These are phyloP conservation scores for Saguinus imperator DNA, from an alignment of 2,113 vertebrate genomes.

Conservation along the genomic window DNA sequence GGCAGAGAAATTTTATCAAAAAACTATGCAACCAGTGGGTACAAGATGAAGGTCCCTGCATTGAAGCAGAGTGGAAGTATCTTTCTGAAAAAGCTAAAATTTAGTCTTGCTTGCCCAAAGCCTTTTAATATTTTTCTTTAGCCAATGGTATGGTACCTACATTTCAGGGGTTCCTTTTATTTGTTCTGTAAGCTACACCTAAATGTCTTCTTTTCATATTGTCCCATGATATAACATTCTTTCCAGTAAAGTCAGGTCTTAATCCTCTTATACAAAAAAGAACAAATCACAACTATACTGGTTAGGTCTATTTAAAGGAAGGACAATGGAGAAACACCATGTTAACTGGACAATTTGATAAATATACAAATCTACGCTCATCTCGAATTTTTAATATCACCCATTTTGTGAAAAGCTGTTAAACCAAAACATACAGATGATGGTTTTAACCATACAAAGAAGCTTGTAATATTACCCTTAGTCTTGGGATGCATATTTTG, in stretches of 20 bases:
- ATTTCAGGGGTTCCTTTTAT: neutral
- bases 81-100: neutral
- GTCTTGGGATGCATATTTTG: neutral
- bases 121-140: neutral
- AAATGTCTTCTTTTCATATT: too few species aligned
- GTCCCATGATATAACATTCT: neutral
- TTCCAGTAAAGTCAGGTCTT: neutral
- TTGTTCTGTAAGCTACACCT: neutral
- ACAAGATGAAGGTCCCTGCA: neutral
- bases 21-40: accelerated
- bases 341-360: neutral
- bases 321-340: neutral
- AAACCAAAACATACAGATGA: neutral
- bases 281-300: neutral
- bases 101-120: neutral
- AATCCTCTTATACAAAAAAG: neutral
- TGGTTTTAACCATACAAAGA: neutral
- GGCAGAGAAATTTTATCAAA: neutral
- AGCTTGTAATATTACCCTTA: accelerated
- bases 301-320: neutral
- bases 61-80: too few species aligned
- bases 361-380: neutral
- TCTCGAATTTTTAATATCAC: neutral
- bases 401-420: neutral
- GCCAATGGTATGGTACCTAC: neutral